Percentiles rank a stretch among this genome's conserved stretches.
Conservation (phyloP, 1,140 invertebrate species). For the Uloborus diversus region DNA sequence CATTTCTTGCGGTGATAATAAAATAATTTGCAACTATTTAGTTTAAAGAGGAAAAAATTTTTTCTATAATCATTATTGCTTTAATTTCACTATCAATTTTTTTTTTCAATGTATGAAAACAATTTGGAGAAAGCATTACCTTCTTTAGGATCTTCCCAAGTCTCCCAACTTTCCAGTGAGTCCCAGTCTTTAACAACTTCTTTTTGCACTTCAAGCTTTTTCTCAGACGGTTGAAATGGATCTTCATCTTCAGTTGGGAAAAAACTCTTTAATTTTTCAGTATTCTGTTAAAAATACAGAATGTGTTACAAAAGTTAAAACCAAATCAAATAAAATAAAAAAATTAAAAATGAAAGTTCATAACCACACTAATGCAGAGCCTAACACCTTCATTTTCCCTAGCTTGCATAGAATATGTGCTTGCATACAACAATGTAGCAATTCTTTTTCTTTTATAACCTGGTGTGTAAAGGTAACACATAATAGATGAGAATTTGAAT, state of each 20-base stretch:
- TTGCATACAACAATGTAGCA: background rate
- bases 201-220: background rate
- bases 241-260: constrained; percentile 31
- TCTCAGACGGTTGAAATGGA: constrained; percentile 16
- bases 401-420: background rate
- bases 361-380: background rate
- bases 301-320: background rate
- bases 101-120: background rate
- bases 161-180: constrained; percentile 21
- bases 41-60: background rate
- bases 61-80: background rate
- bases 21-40: background rate
- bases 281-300: background rate
- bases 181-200: constrained; percentile 11
- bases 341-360: background rate
- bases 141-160: constrained; percentile 18
- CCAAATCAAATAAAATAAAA: background rate
- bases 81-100: background rate
- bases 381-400: background rate
- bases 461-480: background rate
- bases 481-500: too few species aligned
- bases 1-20: background rate
- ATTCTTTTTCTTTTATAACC: background rate
- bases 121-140: background rate
- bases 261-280: constrained; percentile 15